Percentiles rank a stretch among this genome's conserved stretches.
phyloP scores from a whole-genome alignment of 2,888 invertebrate genomes.

The Leucania comma region DNA sequence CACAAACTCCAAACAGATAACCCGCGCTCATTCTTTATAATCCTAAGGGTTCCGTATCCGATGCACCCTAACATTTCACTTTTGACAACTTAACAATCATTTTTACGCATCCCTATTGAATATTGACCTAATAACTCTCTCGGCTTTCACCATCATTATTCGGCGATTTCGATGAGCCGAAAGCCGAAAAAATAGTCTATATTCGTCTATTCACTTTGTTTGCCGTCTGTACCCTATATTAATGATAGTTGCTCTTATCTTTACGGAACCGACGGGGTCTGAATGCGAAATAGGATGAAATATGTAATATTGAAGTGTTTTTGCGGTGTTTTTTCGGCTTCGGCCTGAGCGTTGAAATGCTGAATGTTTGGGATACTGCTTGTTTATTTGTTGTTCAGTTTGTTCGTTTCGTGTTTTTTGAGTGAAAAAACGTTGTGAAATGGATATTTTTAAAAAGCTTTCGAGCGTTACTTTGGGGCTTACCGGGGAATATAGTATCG shows the following conservation, averaged over 20 bases:
- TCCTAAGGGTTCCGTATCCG: slow-evolving; percentile 41
- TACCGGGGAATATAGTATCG: slow-evolving; percentile 6
- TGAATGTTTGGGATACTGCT: slow-evolving; percentile 52
- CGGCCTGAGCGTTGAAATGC: slow-evolving; percentile 52
- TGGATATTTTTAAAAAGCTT: slow-evolving; percentile 56
- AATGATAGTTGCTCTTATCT: slow-evolving; percentile 77
- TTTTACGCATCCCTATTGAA: slow-evolving; percentile 66
- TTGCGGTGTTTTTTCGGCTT: slow-evolving; percentile 56
- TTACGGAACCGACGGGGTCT: slow-evolving; percentile 57
- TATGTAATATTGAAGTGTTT: slow-evolving; percentile 63
- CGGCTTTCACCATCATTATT: slow-evolving; percentile 57
- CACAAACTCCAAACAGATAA: slow-evolving; percentile 37
- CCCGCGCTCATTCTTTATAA: slow-evolving; percentile 35
- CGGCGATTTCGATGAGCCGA: slow-evolving; percentile 62
- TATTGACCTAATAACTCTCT: slow-evolving; percentile 68
- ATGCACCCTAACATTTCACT: slow-evolving; percentile 54
- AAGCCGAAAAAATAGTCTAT: slow-evolving; percentile 74
- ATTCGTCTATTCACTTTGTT: slow-evolving; percentile 75
- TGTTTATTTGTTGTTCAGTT: slow-evolving; percentile 58
- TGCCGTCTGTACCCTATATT: slow-evolving; percentile 72
- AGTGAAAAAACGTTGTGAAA: slow-evolving; percentile 42
- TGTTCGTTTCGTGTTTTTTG: slow-evolving; percentile 44
- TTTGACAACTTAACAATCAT: slow-evolving; percentile 68
- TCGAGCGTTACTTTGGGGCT: slow-evolving; percentile 30
- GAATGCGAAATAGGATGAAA: slow-evolving; percentile 73